Percentiles rank a stretch among this genome's conserved stretches.
Evolutionary conservation across 2,888 invertebrate species (phyloP).

Genomic region (Coenonympha glycerion): DNA sequence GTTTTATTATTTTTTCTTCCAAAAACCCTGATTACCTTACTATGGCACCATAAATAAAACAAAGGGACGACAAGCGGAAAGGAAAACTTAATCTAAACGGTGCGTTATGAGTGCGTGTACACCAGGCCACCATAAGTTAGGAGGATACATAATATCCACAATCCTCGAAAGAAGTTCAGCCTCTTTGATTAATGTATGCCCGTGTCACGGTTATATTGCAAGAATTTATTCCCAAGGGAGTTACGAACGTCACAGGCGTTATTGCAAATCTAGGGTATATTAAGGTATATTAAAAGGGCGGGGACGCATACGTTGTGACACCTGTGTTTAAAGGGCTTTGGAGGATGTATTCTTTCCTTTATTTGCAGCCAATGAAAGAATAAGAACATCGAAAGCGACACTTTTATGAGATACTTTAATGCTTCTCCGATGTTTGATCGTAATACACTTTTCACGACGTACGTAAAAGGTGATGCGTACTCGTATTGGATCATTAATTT

Average conservation of each 20-base stretch:
- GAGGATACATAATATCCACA: constrained; percentile 59
- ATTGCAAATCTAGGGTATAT: constrained; percentile 73
- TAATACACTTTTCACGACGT: neutral
- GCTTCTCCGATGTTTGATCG: neutral
- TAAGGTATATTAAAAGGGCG: constrained; percentile 65
- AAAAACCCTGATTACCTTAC: constrained; percentile 26
- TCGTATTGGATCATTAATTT: too few relatives aligned
- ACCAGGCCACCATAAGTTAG: constrained; percentile 60
- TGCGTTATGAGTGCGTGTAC: constrained; percentile 39
- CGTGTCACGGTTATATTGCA: constrained; percentile 68
- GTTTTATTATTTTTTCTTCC: constrained; percentile 11
- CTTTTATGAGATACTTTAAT: neutral
- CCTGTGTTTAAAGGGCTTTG: constrained; percentile 43
- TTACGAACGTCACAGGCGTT: constrained; percentile 52
- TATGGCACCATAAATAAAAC: constrained; percentile 33
- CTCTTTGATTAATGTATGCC: constrained; percentile 71
- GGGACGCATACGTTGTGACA: constrained; percentile 56
- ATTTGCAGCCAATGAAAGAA: constrained; percentile 19
- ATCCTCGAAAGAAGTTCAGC: constrained; percentile 42
- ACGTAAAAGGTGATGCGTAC: neutral
- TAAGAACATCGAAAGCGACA: neutral
- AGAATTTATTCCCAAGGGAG: constrained; percentile 48
- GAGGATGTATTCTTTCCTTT: constrained; percentile 27
- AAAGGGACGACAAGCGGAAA: constrained; percentile 31
- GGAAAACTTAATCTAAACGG: constrained; percentile 36